phyloP scores from a whole-genome alignment of 2,113 vertebrate species.

The Tiliqua scincoides region DNA sequence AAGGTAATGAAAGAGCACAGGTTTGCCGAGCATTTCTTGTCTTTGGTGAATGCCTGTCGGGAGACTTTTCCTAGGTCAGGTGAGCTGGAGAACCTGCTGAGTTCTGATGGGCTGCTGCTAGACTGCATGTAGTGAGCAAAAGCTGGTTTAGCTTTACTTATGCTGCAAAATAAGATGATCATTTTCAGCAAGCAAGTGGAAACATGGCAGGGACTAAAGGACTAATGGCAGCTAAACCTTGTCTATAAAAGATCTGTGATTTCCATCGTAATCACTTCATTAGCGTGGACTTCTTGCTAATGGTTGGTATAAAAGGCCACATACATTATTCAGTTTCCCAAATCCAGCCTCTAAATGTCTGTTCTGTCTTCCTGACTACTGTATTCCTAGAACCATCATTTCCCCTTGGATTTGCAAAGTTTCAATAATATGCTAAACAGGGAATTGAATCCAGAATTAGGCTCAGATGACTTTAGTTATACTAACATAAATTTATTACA shows the following conservation, averaged over 20 bases:
- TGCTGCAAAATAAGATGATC: not conserved
- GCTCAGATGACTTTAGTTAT: not conserved
- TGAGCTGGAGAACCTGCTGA: not conserved
- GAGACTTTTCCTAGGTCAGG: not conserved
- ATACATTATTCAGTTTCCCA: not conserved
- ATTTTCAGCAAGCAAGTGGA: not conserved
- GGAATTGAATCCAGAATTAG: too few relatives aligned
- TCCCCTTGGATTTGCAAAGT: not conserved
- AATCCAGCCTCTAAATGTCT: not conserved
- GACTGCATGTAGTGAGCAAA: not conserved
- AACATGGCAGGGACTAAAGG: not conserved
- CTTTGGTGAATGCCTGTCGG: not conserved
- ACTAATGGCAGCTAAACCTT: not conserved
- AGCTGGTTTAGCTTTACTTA: not conserved
- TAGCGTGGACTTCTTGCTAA: not conserved
- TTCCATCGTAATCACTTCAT: too few relatives aligned
- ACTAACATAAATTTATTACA: not conserved
- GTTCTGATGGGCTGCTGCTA: not conserved
- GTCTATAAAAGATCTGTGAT: not conserved
- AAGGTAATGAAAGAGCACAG: not conserved
- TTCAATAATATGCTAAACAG: not conserved
- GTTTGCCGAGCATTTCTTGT: not conserved
- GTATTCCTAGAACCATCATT: not conserved
- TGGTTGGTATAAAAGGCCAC: not conserved
- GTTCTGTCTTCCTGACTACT: not conserved